Base-by-base conservation (phyloP, 2,888 invertebrate species). In the Lobophora halterata region DNA sequence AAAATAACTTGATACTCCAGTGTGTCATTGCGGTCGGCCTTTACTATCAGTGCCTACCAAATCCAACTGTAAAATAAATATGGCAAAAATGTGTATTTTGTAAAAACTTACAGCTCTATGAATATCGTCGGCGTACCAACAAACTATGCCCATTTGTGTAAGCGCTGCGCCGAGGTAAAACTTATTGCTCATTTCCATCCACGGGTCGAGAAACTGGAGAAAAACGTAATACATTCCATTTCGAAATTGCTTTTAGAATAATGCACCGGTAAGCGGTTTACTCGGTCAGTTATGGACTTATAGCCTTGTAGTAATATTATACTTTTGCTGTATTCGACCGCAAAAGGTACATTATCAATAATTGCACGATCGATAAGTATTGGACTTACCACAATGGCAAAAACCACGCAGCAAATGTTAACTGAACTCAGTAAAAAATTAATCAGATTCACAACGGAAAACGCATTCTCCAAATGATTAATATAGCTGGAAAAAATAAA, bases 81-180 rank as follows among this genome's bases (percentile, higher is more conserved):
- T n/a, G n/a, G n/a, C n/a, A n/a, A n/a, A n/a, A n/a, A n/a, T n/a
- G n/a, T n/a, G n/a, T n/a, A n/a, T n/a, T n/a, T 9, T 9, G 16
- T 6, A 35, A 27, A 21, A 14, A 46, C 76, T 55, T 49, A 80
- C 80, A 49, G 77, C 65, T 46, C 71, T 66, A 29, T 61, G 76
- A 40, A 82, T 79, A 25, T 81, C 80, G 42, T 80, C 77, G 16
- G 81, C 79, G 31, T 78, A 83, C 79, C 76, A 82, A 38, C 81
- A 81, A 11, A 83, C 60, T 29, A 83, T 74, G 5, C 77, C 79
- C 52, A 79, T 78, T 59, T 81, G 78, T 24, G 79, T 78, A 41
- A 83, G 40, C 3, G 71, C 75, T 3, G 80, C 73, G 5, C 71
- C 71, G 16, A 79, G 56, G 52, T 74, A 83, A 35, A 83, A 72